Percentiles rank a stretch among this genome's conserved stretches.
Conservation (phyloP, 53 echinoderm and acorn worm species). For the Echinarachnius parma region DNA sequence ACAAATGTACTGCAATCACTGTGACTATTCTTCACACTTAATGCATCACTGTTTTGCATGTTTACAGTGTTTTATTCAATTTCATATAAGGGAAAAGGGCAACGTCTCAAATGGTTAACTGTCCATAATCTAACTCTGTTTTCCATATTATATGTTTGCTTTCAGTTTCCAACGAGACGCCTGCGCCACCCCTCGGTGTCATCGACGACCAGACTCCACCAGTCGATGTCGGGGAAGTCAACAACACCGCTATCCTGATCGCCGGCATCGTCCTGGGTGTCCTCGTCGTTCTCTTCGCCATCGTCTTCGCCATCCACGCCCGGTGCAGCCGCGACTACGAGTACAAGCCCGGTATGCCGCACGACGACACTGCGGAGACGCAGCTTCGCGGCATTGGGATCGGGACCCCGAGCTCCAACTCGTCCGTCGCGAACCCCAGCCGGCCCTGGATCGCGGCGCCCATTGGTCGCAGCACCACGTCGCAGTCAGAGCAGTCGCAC, state of each 20-base stretch:
- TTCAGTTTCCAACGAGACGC: conserved; percentile 7
- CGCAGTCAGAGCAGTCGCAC: conserved; percentile 81
- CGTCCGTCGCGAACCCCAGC: conserved; percentile 62
- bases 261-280: conserved; percentile 60
- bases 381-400: conserved; percentile 53
- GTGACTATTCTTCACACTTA: too few species aligned
- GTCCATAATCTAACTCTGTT: too few species aligned
- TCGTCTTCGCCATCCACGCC: conserved; percentile 65
- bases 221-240: conserved; percentile 22
- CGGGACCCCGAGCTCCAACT: conserved; percentile 56
- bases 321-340: conserved; percentile 58
- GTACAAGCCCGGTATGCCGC: conserved; percentile 32
- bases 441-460: conserved; percentile 63
- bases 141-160: neutral
- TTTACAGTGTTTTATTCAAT: too few species aligned
- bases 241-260: conserved; percentile 64
- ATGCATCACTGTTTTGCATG: too few species aligned
- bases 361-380: conserved; percentile 52
- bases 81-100: too few species aligned
- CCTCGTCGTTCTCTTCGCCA: conserved; percentile 54
- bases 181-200: conserved; percentile 19
- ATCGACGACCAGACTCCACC: conserved; percentile 5
- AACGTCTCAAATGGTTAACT: too few species aligned
- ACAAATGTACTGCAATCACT: too few species aligned
- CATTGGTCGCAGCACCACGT: conserved; percentile 74